Percentiles rank a stretch among this genome's conserved stretches.
Conservation (phyloP, 2,888 invertebrate species). For the Metellina segmentata region DNA sequence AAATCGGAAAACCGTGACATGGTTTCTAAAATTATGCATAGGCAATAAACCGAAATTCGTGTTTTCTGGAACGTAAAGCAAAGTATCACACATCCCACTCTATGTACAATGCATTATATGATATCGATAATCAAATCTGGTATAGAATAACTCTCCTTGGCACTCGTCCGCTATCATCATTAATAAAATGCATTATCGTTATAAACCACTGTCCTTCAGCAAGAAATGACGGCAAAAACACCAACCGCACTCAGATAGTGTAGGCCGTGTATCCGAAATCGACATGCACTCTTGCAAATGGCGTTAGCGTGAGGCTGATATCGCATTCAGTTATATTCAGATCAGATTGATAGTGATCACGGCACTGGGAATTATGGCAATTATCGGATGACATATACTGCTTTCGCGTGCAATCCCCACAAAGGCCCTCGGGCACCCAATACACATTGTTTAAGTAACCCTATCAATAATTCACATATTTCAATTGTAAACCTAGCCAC, state of each 20-base stretch:
- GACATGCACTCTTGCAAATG: slow-evolving; percentile 25
- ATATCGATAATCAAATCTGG: neutral
- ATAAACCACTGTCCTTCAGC: neutral
- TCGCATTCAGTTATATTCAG: neutral
- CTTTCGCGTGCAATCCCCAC: slow-evolving; percentile 44
- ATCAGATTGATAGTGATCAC: slow-evolving; percentile 46
- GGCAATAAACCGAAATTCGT: too few relatives aligned
- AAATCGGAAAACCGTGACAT: too few relatives aligned
- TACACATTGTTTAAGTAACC: slow-evolving; percentile 13
- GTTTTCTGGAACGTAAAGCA: too few relatives aligned
- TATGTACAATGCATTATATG: too few relatives aligned
- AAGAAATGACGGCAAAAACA: neutral
- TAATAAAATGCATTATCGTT: neutral
- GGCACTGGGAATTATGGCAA: slow-evolving; percentile 30
- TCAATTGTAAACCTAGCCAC: neutral
- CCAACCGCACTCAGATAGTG: neutral
- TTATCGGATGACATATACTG: slow-evolving; percentile 60
- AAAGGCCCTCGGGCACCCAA: neutral
- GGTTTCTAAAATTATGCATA: too few relatives aligned
- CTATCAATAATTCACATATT: slow-evolving; percentile 64
- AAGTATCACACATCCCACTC: too few relatives aligned
- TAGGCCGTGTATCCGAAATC: neutral
- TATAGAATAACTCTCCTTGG: neutral
- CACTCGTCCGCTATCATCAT: neutral
- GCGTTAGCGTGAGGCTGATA: neutral